These are phyloP conservation scores for Drosophila micromelanica DNA, from an alignment of 1,140 invertebrate species.

Conservation along the genomic window DNA sequence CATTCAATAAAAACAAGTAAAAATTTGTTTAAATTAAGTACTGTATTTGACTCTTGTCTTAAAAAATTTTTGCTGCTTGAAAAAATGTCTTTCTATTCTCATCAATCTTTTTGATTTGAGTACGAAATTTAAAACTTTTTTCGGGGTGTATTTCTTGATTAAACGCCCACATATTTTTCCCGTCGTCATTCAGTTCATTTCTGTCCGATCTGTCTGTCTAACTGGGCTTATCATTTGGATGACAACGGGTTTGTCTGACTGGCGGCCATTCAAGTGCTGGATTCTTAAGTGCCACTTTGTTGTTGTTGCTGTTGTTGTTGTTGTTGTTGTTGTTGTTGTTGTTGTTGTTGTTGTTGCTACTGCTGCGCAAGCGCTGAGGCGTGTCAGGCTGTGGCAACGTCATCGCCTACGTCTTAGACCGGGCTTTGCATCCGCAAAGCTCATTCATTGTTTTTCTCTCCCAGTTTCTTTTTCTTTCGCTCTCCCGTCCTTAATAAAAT, in stretches of 20 bases:
- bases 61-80: too few species aligned
- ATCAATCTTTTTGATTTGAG: too few species aligned
- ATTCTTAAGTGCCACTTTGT: constrained; percentile 55
- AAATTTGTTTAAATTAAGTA: too few species aligned
- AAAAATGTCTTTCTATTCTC: too few species aligned
- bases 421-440: constrained; percentile 21
- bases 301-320: too few species aligned
- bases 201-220: constrained; percentile 42
- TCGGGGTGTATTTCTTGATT: constrained; percentile 32
- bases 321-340: constrained; percentile 6
- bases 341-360: neutral
- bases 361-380: constrained; percentile 57
- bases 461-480: constrained; percentile 17
- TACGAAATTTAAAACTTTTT: too few species aligned
- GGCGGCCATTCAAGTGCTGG: constrained; percentile 50
- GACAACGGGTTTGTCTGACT: constrained; percentile 47
- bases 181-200: constrained; percentile 6
- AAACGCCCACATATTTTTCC: constrained; percentile 65
- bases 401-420: constrained; percentile 5
- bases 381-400: constrained; percentile 33
- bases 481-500: constrained; percentile 39
- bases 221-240: constrained; percentile 56
- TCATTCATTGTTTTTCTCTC: constrained; percentile 32
- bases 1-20: too few species aligned
- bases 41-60: too few species aligned